phyloP scores from a whole-genome alignment of 30 jellyfish, hydroid and myxozoan genomes.

The Hydractinia echinata region DNA sequence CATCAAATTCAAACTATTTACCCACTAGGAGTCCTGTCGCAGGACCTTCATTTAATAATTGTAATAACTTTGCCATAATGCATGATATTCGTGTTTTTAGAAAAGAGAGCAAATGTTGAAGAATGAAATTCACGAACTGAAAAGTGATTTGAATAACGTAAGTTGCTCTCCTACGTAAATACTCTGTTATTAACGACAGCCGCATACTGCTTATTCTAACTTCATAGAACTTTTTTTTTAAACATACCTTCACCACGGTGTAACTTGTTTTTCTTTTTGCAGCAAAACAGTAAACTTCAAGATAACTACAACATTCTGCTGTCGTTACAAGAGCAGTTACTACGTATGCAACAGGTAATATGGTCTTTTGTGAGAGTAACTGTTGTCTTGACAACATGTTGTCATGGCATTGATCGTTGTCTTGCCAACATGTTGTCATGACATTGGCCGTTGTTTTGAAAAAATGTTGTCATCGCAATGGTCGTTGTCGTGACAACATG shows the following conservation, averaged over 20 bases:
- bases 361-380: too few species aligned
- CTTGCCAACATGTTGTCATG: too few species aligned
- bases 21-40: too few species aligned
- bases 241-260: neutral
- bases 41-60: too few species aligned
- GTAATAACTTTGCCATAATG: neutral
- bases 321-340: slow-evolving; percentile 71
- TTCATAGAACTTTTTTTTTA: too few species aligned
- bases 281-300: slow-evolving; percentile 83
- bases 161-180: slow-evolving; percentile 1
- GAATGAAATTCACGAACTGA: slow-evolving; percentile 48
- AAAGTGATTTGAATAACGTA: slow-evolving; percentile 47
- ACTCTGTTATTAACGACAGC: neutral
- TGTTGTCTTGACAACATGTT: too few species aligned
- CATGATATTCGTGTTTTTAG: slow-evolving; percentile 28
- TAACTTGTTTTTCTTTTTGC: neutral
- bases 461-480: too few species aligned
- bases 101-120: slow-evolving; percentile 55
- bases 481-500: too few species aligned
- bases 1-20: too few species aligned
- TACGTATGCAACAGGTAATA: slow-evolving; percentile 62
- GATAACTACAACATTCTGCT: slow-evolving; percentile 62
- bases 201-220: neutral
- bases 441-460: too few species aligned
- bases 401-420: too few species aligned